Conservation (phyloP, 2,797 vertebrate species). For the Scyliorhinus canicula region DNA sequence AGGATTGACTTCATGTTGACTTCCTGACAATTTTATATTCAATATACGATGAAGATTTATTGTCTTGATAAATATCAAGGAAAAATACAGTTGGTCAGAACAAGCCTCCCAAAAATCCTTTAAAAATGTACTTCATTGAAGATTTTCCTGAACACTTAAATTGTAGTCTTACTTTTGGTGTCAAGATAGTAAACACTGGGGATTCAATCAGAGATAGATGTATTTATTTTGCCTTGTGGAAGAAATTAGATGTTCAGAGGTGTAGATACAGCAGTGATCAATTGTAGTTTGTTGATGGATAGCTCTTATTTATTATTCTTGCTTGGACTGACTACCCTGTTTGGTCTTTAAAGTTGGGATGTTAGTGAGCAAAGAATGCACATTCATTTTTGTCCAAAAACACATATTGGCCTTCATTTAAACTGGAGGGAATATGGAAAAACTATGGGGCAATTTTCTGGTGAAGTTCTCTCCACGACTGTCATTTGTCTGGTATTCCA, state of each 20-base stretch:
- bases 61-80: background rate
- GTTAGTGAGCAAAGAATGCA: background rate
- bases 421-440: background rate
- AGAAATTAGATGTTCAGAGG: background rate
- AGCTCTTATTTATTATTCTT: background rate
- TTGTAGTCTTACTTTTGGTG: background rate
- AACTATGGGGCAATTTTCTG: too few relatives aligned
- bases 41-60: constrained; percentile 14
- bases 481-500: background rate
- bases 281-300: background rate
- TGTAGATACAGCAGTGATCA: background rate
- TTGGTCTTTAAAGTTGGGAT: background rate
- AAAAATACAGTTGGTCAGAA: background rate
- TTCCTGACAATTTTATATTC: background rate
- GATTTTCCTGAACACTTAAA: background rate
- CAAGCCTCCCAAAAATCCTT: background rate
- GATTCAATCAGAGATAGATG: background rate
- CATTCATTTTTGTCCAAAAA: background rate
- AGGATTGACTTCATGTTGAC: background rate
- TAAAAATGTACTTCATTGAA: background rate
- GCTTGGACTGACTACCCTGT: background rate
- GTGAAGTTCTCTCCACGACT: too few relatives aligned
- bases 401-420: too few relatives aligned
- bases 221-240: background rate
- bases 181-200: background rate